Percentiles rank a stretch among this genome's conserved stretches.
Evolutionary conservation across 2,888 invertebrate genomes (phyloP).

Genomic region (Orchestes rusci): DNA sequence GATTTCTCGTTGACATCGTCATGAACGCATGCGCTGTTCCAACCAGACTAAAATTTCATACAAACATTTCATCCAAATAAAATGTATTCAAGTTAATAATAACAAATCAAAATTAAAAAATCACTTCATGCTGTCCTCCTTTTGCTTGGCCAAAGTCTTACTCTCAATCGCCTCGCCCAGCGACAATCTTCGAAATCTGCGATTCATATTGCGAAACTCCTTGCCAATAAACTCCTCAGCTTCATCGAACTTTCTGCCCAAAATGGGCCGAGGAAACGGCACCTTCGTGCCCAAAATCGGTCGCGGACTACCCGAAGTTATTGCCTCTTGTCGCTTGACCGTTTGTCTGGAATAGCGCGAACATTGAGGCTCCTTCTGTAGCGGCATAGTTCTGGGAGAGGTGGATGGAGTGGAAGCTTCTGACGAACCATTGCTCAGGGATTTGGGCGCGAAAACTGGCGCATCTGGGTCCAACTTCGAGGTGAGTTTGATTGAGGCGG

Average conservation of each 20-base stretch:
- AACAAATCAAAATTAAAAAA: background rate
- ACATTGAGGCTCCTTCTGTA: constrained; percentile 24
- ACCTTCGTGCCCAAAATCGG: constrained; percentile 31
- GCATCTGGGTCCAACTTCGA: constrained; percentile 31
- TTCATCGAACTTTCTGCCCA: constrained; percentile 30
- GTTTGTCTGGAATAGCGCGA: constrained; percentile 26
- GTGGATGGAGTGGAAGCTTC: constrained; percentile 7
- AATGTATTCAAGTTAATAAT: too few species aligned
- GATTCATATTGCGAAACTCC: constrained; percentile 28
- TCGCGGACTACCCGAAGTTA: constrained; percentile 26
- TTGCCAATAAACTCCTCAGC: constrained; percentile 29
- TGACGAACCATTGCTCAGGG: constrained; percentile 13
- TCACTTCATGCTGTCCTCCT: constrained; percentile 10
- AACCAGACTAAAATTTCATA: too few species aligned
- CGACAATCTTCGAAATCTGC: constrained; percentile 27
- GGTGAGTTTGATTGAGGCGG: too few species aligned
- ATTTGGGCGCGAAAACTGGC: constrained; percentile 29
- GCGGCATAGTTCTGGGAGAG: constrained; percentile 12
- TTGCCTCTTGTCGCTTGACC: constrained; percentile 21
- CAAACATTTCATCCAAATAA: too few species aligned
- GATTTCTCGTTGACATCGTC: too few species aligned
- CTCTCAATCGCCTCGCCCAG: constrained; percentile 17
- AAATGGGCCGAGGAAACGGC: constrained; percentile 31
- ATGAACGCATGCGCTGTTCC: too few species aligned
- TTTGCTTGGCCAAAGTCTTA: background rate